A percentile compares a stretch with the other conserved stretches of the same genome.
Evolutionary conservation across 2,888 invertebrate genomes (phyloP).

Genomic region (Epirrhoe tristata): DNA sequence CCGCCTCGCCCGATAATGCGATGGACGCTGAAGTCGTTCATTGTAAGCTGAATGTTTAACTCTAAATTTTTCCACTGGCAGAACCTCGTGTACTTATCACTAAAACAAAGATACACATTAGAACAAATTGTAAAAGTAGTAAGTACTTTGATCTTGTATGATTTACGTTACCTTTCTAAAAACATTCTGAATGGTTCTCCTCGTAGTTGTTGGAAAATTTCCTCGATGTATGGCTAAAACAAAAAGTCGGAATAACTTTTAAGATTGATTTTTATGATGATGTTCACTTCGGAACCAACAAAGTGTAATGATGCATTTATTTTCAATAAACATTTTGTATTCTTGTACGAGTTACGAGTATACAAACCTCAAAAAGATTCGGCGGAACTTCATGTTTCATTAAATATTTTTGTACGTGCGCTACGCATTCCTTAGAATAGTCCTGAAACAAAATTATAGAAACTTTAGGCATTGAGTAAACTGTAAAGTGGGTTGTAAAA

Average conservation of each 20-base stretch:
- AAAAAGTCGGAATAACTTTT: slow-evolving; percentile 13
- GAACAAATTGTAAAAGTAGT: background rate
- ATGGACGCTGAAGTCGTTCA: slow-evolving; percentile 99
- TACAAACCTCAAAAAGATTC: slow-evolving; percentile 97
- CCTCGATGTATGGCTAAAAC: slow-evolving; percentile 99
- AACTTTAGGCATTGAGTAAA: slow-evolving; percentile 14
- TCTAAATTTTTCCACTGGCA: slow-evolving; percentile 99
- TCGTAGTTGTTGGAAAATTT: slow-evolving; percentile 98
- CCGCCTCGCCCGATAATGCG: slow-evolving; percentile 99
- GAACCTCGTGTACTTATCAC: slow-evolving; percentile 99
- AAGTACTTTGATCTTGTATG: slow-evolving; percentile 2
- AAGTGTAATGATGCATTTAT: background rate
- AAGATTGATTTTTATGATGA: background rate
- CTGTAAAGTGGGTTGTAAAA: slow-evolving; percentile 18
- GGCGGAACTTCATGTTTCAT: slow-evolving; percentile 98
- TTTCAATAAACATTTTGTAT: background rate
- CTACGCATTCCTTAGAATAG: slow-evolving; percentile 98
- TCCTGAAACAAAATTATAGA: slow-evolving; percentile 88
- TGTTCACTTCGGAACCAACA: background rate
- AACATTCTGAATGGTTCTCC: slow-evolving; percentile 99
- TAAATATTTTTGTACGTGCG: slow-evolving; percentile 98
- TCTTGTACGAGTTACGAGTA: background rate
- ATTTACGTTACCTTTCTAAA: slow-evolving; percentile 95
- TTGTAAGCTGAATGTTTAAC: slow-evolving; percentile 99
- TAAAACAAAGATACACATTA: slow-evolving; percentile 81